Conservation (phyloP, 2,797 vertebrate genomes). For the Lutra lutra region DNA sequence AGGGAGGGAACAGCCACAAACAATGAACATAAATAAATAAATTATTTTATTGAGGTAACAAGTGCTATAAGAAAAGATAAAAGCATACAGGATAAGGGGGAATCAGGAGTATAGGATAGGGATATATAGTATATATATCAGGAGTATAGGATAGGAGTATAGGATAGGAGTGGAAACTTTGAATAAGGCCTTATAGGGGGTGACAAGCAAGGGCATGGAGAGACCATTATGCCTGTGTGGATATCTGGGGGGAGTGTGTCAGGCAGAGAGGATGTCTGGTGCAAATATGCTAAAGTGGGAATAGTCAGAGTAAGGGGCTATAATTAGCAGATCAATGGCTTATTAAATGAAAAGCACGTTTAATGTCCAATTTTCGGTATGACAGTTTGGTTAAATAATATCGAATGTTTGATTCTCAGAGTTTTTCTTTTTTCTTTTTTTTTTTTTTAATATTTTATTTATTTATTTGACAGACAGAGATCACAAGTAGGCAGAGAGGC, state of each 20-base stretch:
- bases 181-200: neutral
- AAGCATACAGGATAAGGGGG: neutral
- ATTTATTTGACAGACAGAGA: too few species aligned
- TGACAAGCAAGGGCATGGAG: neutral
- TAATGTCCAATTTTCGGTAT: neutral
- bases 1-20: neutral
- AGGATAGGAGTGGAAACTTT: neutral
- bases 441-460: too few species aligned
- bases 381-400: neutral
- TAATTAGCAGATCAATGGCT: neutral
- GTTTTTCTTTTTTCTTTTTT: too few species aligned
- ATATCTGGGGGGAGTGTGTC: neutral
- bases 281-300: neutral
- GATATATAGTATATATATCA: too few species aligned
- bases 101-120: neutral
- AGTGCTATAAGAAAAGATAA: neutral
- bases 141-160: neutral
- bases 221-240: neutral
- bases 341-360: neutral
- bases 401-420: neutral
- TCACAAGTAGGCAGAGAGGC: too few species aligned
- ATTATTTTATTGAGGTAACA: neutral
- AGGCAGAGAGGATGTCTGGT: neutral
- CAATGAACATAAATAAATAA: neutral
- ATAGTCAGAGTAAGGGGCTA: neutral